phyloP scores from a whole-genome alignment of 2,888 invertebrate genomes.

The Drosophila kambysellisi region DNA sequence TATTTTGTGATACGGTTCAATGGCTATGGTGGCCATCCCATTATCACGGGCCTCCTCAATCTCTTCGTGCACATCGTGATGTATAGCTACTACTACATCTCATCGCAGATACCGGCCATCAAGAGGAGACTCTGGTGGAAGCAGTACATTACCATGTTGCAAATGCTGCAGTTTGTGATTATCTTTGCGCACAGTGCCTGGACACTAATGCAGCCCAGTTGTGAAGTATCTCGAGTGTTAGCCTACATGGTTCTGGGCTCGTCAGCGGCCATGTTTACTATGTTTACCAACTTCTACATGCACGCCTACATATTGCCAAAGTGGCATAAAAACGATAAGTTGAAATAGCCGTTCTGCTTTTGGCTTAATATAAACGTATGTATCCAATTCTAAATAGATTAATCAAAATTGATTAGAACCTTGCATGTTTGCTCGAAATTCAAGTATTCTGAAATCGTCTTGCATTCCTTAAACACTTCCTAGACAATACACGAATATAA shows the following conservation, averaged over 20 bases:
- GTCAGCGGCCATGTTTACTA: constrained; percentile 41
- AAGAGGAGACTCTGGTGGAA: constrained; percentile 60
- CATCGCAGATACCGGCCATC: constrained; percentile 14
- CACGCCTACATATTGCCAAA: constrained; percentile 36
- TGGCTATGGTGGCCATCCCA: constrained; percentile 61
- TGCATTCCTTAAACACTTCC: no score
- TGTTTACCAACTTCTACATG: constrained; percentile 54
- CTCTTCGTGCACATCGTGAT: constrained; percentile 54
- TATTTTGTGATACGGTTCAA: constrained; percentile 44
- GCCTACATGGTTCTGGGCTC: constrained; percentile 12
- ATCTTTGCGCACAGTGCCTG: constrained; percentile 45
- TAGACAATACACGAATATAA: no score
- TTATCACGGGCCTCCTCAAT: constrained; percentile 53
- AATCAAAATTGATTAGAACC: neutral
- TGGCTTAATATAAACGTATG: neutral
- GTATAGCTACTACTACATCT: constrained; percentile 58
- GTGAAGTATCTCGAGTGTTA: constrained; percentile 29
- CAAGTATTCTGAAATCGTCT: no score
- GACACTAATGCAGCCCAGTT: constrained; percentile 43
- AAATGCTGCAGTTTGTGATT: constrained; percentile 48
- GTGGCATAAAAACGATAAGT: neutral
- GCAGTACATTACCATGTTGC: constrained; percentile 55
- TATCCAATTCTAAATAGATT: neutral
- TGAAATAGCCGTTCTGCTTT: neutral
- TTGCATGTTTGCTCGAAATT: neutral